Conservation (phyloP, 2,888 invertebrate genomes). For the Noctua fimbriata region DNA sequence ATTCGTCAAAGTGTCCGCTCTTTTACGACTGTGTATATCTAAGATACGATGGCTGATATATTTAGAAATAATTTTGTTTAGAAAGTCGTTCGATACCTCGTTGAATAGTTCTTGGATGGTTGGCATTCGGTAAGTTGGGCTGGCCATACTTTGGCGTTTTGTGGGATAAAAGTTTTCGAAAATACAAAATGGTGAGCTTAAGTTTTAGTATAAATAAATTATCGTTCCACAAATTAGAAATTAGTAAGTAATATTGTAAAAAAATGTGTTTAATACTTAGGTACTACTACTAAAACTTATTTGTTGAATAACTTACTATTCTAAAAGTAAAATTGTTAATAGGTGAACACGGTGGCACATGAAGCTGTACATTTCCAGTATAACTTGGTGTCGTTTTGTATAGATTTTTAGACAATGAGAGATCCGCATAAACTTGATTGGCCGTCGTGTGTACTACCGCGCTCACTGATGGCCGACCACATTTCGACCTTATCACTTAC, state of each 20-base stretch:
- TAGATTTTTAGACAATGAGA: too few species aligned
- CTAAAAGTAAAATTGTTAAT: background rate
- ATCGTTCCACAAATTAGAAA: background rate
- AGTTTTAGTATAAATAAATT: background rate
- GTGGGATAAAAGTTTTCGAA: background rate
- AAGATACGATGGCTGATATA: constrained; percentile 56
- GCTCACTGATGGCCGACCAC: background rate
- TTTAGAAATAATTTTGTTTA: constrained; percentile 66
- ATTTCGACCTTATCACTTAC: background rate
- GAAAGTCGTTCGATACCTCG: constrained; percentile 68
- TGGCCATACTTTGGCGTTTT: constrained; percentile 6
- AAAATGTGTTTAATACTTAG: background rate
- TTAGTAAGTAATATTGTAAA: too few species aligned
- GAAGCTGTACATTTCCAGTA: too few species aligned
- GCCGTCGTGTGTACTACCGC: too few species aligned
- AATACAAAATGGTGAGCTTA: background rate
- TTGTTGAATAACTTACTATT: background rate
- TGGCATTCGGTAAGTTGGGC: constrained; percentile 29
- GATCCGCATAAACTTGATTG: too few species aligned
- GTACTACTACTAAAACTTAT: background rate
- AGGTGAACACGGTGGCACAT: too few species aligned
- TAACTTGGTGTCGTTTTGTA: too few species aligned
- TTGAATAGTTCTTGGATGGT: constrained; percentile 43
- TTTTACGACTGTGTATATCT: constrained; percentile 54
- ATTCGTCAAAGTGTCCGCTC: constrained; percentile 52